Evolutionary conservation across 2,113 vertebrate species (phyloP), one percentile per base, ranked within the genome.

Genomic region (Ailurus styani): DNA sequence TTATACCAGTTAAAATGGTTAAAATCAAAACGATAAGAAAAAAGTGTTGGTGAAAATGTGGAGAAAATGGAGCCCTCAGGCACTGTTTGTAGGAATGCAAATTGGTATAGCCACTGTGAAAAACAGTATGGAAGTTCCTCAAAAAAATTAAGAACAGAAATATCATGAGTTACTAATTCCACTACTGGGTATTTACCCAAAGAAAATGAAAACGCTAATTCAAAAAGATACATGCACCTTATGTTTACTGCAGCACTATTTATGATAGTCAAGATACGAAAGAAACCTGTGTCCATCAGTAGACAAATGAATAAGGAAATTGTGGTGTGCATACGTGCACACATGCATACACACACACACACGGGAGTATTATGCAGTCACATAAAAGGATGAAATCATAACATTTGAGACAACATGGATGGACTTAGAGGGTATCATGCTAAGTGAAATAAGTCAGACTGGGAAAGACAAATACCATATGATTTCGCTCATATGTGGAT

Each of bases 271-370:
- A 42, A 75, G 42, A 75, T 29, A 75, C 0, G 14, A 42, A 75
- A 45, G 25, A 40, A 45, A 75, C 3, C 14, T 45, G 13, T 29
- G 40, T 45, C 72, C 40, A 45, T 45, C 72, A 75, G 72, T 29
- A 75, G 40, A 75, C 42, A 45, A 75, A 75, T 73, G 40, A 27
- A 73, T 75, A 45, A 75, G 42, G 25, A 45, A 75, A 29, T 15
- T 75, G 42, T 73, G 40, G 6, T 75, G 42, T 42, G 3, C 3
- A 45, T 0, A 3, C 1, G 1, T 5, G 13, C 37, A n/a, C n/a
- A n/a, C n/a, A n/a, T n/a, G n/a, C n/a, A n/a, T n/a, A n/a, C n/a
- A n/a, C n/a, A n/a, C n/a, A n/a, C n/a, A n/a, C n/a, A n/a, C n/a
- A n/a, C n/a, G n/a, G n/a, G n/a, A n/a, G n/a, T n/a, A n/a, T n/a